Base-by-base conservation (phyloP, 2,113 vertebrate genomes). In the Eulemur macaco region DNA sequence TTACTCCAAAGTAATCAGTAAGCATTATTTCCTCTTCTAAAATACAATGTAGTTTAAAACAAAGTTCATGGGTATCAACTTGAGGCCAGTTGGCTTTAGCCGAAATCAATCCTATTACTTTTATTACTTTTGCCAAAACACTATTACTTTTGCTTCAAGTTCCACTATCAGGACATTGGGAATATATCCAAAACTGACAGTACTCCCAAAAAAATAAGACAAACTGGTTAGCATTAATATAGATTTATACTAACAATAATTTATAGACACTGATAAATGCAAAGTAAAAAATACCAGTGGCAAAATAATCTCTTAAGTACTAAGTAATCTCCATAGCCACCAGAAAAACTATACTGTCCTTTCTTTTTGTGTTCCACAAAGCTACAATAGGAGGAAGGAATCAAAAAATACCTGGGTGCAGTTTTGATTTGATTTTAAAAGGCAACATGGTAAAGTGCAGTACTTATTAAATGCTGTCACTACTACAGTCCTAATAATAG, bases 1-100 rank as follows among this genome's bases (percentile, higher is more conserved):
- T 95, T 77, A 95, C 78, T 66, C 15, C 64, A 86, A 78, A 83
- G 34, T 73, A 69, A 92, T 95, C 58, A 96, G 85, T 69, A 81
- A 94, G 23, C 54, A 95, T 71, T 86, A 25, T 56, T 86, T 42
- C 63, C 31, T 54, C 50, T 83, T 71, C 56, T 39, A 68, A 95
- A 92, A 89, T 81, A 64, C 27, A 90, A 69, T 18, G 20, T 76
- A 54, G 18, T 74, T 89, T 86, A 93, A 93, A 95, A 90, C 52
- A 86, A 95, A 93, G 42, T 82, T 80, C 6, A 8, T 63, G 13
- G 31, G 27, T 77, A 64, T 86, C 58, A 93, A 83, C 56, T 52
- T 78, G 60, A 60, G 27, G 13, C 31, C 20, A 78, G 69, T 27
- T 80, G 83, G 76, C 69, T 78, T 78, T 87, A 76, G 42, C 54